Base-by-base conservation (phyloP, 2,113 vertebrate species). In the Gallinago paraguaiae region DNA sequence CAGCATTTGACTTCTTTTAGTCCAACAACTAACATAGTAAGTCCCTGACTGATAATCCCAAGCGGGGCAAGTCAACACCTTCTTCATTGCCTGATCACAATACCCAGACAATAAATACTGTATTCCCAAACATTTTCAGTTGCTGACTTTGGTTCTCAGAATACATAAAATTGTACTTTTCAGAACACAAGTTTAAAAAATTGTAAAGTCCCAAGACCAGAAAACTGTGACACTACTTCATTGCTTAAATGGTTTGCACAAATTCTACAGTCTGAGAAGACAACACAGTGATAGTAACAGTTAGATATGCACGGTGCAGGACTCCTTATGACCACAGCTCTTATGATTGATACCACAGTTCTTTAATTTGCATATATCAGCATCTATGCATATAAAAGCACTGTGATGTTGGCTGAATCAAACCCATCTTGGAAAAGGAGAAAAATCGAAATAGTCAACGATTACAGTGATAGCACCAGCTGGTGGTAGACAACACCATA, bases 261-360 rank as follows among this genome's bases (percentile, higher is more conserved):
- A 75, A 39, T 87, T 46, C 46, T 50, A 12, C 31, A 61, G 60
- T 24, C 27, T 80, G 23, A 67, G 17, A 28, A 90, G 50, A 76
- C 17, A 87, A 51, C 24, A 85, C 2, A 1, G 0, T 24, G 23
- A 72, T 23, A 3, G 0, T 28, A 87, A 64, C 28, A 76, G 16
- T 17, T 77, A 78, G 1, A 6, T 24, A 43, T 11, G 6, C 28
- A 61, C 0, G 0, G 14, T 31, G 14, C 24, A 31, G 25, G 31
- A 70, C 48, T 57, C 35, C 14, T 57, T 61, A 13, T 41, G 25
- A 68, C 17, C 5, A 12, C 31, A 67, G 9, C 51, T 67, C 22
- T 59, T 72, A 69, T 0, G 1, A 78, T 0, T 70, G 23, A 48
- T 28, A 63, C 6, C 39, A 67, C 0, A 0, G 22, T 51, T 63